Evolutionary conservation across 2,888 invertebrate genomes (phyloP).

Genomic region (Arge pagana): DNA sequence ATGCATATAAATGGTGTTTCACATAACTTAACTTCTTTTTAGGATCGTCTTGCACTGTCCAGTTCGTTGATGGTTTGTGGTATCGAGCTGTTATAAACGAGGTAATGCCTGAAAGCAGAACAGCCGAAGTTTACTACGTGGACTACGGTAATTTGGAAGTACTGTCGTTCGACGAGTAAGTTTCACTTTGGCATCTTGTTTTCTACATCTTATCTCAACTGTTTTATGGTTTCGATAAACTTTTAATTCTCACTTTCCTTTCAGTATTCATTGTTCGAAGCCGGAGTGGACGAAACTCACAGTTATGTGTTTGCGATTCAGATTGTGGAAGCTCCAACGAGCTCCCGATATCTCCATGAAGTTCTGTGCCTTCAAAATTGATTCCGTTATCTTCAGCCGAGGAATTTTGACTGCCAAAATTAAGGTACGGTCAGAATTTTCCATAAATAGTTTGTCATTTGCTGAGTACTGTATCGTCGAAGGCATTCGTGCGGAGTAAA

Average conservation of each 20-base stretch:
- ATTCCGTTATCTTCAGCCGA: constrained; percentile 13
- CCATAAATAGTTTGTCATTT: background rate
- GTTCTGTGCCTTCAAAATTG: constrained; percentile 9
- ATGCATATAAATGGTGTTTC: background rate
- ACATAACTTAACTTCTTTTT: constrained; percentile 6
- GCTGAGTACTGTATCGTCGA: background rate
- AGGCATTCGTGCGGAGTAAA: too few species aligned
- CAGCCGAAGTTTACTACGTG: constrained; percentile 70
- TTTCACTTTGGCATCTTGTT: constrained; percentile 10
- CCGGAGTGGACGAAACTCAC: constrained; percentile 41
- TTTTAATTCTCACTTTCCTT: constrained; percentile 8
- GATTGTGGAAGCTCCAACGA: constrained; percentile 33
- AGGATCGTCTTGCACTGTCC: constrained; percentile 67
- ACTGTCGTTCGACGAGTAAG: constrained; percentile 11
- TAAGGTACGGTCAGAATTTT: constrained; percentile 31
- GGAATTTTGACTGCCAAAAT: constrained; percentile 29
- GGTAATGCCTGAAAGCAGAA: constrained; percentile 45
- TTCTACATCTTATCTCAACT: constrained; percentile 2
- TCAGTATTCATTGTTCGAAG: constrained; percentile 34
- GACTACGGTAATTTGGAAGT: constrained; percentile 74
- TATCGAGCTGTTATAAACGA: constrained; percentile 71
- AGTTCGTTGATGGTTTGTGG: constrained; percentile 70
- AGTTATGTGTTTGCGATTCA: constrained; percentile 37
- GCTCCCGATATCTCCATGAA: constrained; percentile 6
- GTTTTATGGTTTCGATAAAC: background rate